A percentile compares a stretch with the other conserved stretches of the same genome.
phyloP scores from a whole-genome alignment of 2,888 invertebrate species.

The Corythucha ciliata region DNA sequence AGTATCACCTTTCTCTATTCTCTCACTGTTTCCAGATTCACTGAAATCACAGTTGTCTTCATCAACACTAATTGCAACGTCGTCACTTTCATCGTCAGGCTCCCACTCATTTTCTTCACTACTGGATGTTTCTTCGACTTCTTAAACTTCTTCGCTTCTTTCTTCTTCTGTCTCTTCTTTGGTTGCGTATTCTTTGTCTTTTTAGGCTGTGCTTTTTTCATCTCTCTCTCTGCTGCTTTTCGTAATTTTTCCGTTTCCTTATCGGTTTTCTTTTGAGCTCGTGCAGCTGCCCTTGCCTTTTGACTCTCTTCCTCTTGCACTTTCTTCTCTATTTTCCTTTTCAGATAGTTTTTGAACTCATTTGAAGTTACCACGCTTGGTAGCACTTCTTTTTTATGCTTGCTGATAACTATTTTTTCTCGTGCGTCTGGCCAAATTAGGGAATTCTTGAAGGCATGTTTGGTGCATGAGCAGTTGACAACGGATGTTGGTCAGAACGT shows the following conservation, averaged over 20 bases:
- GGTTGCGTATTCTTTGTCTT: slow-evolving; percentile 1
- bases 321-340: too few species aligned
- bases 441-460: too few species aligned
- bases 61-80: not conserved
- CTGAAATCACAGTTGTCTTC: slow-evolving; percentile 3
- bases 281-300: too few species aligned
- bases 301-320: too few species aligned
- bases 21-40: not conserved
- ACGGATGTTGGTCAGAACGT: slow-evolving; percentile 1
- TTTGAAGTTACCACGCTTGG: too few species aligned
- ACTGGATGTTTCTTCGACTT: slow-evolving; percentile 1
- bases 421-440: too few species aligned
- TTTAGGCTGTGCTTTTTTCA: not conserved
- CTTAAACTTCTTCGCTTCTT: not conserved
- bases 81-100: slow-evolving; percentile 4
- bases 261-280: too few species aligned
- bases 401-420: too few species aligned
- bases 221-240: too few species aligned
- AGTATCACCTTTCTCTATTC: not conserved
- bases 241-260: too few species aligned
- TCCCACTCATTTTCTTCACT: slow-evolving; percentile 2
- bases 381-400: too few species aligned
- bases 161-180: slow-evolving; percentile 6
- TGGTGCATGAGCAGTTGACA: slow-evolving; percentile 1
- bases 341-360: too few species aligned